Evolutionary conservation across 1,140 invertebrate genomes (phyloP).

Genomic region (Acromyrmex charruanus): DNA sequence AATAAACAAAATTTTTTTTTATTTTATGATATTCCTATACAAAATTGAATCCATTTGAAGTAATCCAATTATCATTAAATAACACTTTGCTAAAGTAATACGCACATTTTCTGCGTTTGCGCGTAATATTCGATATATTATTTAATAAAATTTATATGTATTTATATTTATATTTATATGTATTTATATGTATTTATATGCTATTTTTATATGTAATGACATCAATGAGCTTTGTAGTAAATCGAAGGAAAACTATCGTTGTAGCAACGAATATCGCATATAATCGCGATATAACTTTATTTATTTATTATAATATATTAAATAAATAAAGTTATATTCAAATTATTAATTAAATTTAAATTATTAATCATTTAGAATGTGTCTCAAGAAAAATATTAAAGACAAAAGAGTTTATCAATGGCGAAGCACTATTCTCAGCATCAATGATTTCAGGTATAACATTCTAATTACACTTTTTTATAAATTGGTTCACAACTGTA

Average conservation of each 20-base stretch:
- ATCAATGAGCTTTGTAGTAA: background rate
- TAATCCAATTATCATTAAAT: background rate
- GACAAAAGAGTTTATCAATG: slow-evolving; percentile 48
- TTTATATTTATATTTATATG: too few relatives aligned
- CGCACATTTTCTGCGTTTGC: background rate
- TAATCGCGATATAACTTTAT: background rate
- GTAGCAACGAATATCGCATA: background rate
- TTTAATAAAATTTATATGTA: background rate
- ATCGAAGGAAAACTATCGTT: background rate
- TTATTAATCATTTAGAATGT: slow-evolving; percentile 27
- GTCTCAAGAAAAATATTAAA: too few relatives aligned
- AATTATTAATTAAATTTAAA: slow-evolving; percentile 10
- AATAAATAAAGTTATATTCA: slow-evolving; percentile 26
- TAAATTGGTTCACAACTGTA: background rate
- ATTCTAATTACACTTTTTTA: slow-evolving; percentile 24
- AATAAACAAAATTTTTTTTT: background rate
- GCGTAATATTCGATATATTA: background rate
- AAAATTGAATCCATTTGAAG: background rate
- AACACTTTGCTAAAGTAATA: background rate
- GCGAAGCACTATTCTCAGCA: background rate
- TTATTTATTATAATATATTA: background rate
- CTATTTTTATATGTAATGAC: background rate
- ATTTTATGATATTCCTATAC: background rate
- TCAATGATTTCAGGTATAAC: slow-evolving; percentile 48
- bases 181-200: too few relatives aligned